These are phyloP conservation scores for Lonchura striata DNA, from an alignment of 2,113 vertebrate species.

Conservation along the genomic window DNA sequence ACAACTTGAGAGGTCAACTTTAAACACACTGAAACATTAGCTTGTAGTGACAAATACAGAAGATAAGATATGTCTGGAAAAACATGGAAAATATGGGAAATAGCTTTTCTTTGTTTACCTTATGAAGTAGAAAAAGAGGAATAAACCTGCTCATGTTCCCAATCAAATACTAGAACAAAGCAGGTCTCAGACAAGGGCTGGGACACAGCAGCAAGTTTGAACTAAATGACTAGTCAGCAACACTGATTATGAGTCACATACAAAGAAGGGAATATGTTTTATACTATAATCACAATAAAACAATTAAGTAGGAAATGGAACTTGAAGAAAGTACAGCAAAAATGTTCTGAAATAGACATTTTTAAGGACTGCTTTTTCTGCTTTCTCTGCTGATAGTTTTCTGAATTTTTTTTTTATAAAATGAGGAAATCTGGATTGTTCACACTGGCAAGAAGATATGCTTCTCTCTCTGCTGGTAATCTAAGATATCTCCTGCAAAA, in stretches of 20 bases:
- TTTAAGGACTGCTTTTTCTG: not conserved
- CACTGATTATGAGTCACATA: conserved; percentile 50
- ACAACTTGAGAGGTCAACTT: conserved; percentile 61
- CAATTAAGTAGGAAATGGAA: conserved; percentile 61
- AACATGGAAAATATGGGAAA: conserved; percentile 65
- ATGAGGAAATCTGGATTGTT: not conserved
- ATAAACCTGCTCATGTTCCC: conserved; percentile 23
- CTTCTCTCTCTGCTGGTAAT: not conserved
- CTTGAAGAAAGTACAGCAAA: conserved; percentile 8
- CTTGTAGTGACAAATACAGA: conserved; percentile 65
- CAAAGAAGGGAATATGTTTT: conserved; percentile 61
- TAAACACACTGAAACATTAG: conserved; percentile 72
- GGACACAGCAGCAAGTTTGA: conserved; percentile 36
- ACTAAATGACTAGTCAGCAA: conserved; percentile 55
- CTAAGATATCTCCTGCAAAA: not conserved
- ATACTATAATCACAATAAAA: conserved; percentile 60
- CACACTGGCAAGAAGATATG: not conserved
- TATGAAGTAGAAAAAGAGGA: conserved; percentile 55
- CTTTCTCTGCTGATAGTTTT: not conserved
- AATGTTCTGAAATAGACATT: conserved; percentile 5
- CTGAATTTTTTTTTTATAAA: not conserved
- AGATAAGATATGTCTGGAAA: conserved; percentile 75
- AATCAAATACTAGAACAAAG: conserved; percentile 47
- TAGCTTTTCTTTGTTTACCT: conserved; percentile 72
- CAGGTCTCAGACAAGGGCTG: conserved; percentile 29